Evolutionary conservation across 30 jellyfish, hydroid and myxozoan genomes (phyloP).

Genomic region (Aurelia aurita): DNA sequence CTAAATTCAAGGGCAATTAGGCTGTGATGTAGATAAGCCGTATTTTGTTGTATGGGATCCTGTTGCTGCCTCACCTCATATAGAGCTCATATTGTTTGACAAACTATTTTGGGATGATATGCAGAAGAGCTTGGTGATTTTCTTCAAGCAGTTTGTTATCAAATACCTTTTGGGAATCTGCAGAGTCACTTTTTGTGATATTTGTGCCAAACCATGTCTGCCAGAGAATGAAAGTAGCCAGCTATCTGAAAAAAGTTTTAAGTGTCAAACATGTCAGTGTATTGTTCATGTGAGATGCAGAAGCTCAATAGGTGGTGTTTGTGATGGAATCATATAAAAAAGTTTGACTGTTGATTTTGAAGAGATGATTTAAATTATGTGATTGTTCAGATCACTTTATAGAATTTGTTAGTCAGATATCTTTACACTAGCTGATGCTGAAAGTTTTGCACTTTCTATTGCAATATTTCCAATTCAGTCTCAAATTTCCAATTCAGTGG

Average conservation of each 20-base stretch:
- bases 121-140: not conserved
- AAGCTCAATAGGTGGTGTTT: not conserved
- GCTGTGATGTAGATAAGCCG: not conserved
- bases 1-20: not conserved
- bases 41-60: constrained; percentile 5
- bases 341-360: not conserved
- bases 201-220: constrained; percentile 8
- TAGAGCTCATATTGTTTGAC: not conserved
- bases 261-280: not conserved
- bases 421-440: too few relatives aligned
- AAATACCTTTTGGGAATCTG: not conserved
- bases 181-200: too few relatives aligned
- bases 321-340: not conserved
- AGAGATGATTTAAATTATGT: not conserved
- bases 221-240: not conserved
- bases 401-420: too few relatives aligned
- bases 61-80: not conserved
- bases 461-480: too few relatives aligned
- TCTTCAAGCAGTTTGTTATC: not conserved
- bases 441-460: too few relatives aligned
- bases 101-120: not conserved
- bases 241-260: not conserved
- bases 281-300: not conserved
- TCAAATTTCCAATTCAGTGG: too few relatives aligned
- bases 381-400: too few relatives aligned